These are phyloP conservation scores for Typhlomys cinereus DNA, from an alignment of 2,113 vertebrate genomes.

Conservation along the genomic window DNA sequence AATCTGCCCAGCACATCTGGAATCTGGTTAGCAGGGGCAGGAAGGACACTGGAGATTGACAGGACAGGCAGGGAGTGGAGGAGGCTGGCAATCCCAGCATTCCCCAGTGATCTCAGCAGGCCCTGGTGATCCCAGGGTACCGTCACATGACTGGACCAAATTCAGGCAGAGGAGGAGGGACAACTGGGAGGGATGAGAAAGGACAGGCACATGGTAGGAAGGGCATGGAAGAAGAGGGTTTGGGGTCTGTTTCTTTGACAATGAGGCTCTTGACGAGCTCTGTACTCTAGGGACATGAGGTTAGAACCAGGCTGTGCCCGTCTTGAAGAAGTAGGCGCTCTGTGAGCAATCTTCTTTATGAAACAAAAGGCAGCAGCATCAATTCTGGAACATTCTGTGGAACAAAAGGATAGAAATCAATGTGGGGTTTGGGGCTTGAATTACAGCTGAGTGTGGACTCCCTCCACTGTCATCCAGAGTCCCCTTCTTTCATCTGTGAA, in stretches of 20 bases:
- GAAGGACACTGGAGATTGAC: neutral
- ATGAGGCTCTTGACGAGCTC: too few relatives aligned
- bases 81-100: neutral
- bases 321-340: neutral
- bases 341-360: accelerated
- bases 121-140: too few relatives aligned
- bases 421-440: too few relatives aligned
- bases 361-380: too few relatives aligned
- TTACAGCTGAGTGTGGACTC: accelerated
- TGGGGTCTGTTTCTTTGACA: too few relatives aligned
- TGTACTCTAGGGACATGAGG: neutral
- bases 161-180: neutral
- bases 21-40: neutral
- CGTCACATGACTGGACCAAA: neutral
- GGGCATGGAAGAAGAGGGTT: too few relatives aligned
- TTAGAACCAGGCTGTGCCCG: neutral
- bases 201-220: too few relatives aligned
- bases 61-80: accelerated
- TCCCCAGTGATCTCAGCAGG: accelerated
- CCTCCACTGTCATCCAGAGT: neutral
- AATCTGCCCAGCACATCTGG: neutral
- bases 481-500: too few relatives aligned
- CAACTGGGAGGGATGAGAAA: too few relatives aligned
- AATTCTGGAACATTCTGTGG: neutral
- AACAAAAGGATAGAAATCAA: neutral